Evolutionary conservation across 2,113 vertebrate species (phyloP).

Genomic region (Lampris megalopsis): DNA sequence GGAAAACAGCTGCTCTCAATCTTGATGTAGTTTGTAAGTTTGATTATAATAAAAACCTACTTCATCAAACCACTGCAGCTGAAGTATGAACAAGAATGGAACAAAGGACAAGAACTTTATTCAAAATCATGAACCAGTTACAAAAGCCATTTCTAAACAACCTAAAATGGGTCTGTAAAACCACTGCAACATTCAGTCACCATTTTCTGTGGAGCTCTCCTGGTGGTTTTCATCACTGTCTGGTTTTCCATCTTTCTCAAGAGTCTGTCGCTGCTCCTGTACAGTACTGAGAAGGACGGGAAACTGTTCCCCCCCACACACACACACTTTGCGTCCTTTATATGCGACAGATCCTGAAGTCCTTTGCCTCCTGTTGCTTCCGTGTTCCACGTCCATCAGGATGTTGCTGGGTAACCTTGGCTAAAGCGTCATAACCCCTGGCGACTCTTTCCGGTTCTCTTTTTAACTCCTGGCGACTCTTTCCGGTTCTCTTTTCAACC

Average conservation of each 20-base stretch:
- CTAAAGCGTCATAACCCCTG: slow-evolving; percentile 90
- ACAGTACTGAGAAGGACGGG: slow-evolving; percentile 98
- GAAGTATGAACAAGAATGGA: background rate
- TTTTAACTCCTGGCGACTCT: too few relatives aligned
- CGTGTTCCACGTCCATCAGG: slow-evolving; percentile 96
- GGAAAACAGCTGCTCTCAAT: too few relatives aligned
- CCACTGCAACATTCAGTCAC: slow-evolving; percentile 74
- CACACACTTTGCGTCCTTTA: slow-evolving; percentile 92
- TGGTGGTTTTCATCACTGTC: slow-evolving; percentile 90
- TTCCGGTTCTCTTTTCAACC: too few relatives aligned
- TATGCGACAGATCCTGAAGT: slow-evolving; percentile 93
- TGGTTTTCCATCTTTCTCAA: slow-evolving; percentile 96
- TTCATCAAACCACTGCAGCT: background rate
- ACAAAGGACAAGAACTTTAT: slow-evolving; percentile 55
- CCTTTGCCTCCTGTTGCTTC: slow-evolving; percentile 98
- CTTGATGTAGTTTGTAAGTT: too few relatives aligned
- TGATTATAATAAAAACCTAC: too few relatives aligned
- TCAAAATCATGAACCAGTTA: slow-evolving; percentile 61
- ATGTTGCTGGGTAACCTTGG: slow-evolving; percentile 97
- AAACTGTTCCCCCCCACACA: slow-evolving; percentile 98
- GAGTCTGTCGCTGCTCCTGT: slow-evolving; percentile 96
- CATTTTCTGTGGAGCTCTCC: slow-evolving; percentile 84
- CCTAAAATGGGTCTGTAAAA: slow-evolving; percentile 15
- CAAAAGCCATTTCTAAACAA: slow-evolving; percentile 38
- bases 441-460: background rate